Evolutionary conservation across 2,888 invertebrate genomes (phyloP).

Genomic region (Julus scanicus): DNA sequence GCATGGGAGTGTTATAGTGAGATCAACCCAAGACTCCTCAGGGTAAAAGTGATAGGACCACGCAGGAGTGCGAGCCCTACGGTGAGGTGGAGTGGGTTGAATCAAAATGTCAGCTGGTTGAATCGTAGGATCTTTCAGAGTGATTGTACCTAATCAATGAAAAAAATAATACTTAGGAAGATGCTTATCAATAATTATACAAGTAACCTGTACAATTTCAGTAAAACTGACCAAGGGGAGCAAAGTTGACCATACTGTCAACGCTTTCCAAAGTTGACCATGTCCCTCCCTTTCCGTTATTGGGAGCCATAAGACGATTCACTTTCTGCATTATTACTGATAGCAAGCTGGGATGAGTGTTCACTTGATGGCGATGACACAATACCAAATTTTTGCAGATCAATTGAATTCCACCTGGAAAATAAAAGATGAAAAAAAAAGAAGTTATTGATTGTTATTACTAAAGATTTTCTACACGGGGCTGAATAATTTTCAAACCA

Average conservation of each 20-base stretch:
- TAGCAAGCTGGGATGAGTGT: slow-evolving; percentile 76
- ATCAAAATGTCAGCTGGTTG: slow-evolving; percentile 90
- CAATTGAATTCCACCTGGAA: slow-evolving; percentile 57
- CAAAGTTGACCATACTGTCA: slow-evolving; percentile 88
- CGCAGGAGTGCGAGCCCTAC: slow-evolving; percentile 88
- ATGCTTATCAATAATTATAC: neutral
- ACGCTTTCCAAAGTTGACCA: slow-evolving; percentile 69
- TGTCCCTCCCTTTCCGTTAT: slow-evolving; percentile 65
- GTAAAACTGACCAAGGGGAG: slow-evolving; percentile 78
- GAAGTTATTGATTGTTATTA: neutral
- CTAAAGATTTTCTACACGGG: too few species aligned
- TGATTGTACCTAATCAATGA: slow-evolving; percentile 72
- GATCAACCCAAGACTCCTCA: slow-evolving; percentile 84
- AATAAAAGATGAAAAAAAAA: neutral
- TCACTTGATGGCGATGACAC: slow-evolving; percentile 78
- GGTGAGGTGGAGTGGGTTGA: slow-evolving; percentile 81
- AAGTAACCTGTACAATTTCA: neutral
- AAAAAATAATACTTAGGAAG: neutral
- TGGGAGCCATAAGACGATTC: slow-evolving; percentile 66
- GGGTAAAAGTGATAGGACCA: slow-evolving; percentile 97
- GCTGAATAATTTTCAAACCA: too few species aligned
- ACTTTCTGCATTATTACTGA: slow-evolving; percentile 75
- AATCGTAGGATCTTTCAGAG: slow-evolving; percentile 84
- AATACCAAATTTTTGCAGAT: slow-evolving; percentile 81
- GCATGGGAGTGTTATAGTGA: slow-evolving; percentile 86